Conservation (phyloP, 1,140 invertebrate species). For the Arctopsyche grandis region DNA sequence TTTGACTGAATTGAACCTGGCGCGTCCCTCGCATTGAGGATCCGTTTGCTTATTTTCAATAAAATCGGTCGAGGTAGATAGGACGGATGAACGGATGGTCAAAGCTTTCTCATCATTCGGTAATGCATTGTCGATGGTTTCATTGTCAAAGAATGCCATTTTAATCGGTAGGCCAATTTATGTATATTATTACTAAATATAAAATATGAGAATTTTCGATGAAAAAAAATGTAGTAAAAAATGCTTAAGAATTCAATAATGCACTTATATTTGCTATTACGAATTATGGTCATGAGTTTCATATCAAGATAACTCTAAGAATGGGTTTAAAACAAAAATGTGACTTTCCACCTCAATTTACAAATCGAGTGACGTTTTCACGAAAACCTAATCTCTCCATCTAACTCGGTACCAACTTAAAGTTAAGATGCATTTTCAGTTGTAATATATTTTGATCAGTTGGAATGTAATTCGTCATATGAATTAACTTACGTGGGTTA, state of each 20-base stretch:
- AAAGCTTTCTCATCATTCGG: neutral
- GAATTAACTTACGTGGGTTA: too few relatives aligned
- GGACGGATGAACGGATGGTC: neutral
- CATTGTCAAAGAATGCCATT: neutral
- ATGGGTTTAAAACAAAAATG: too few relatives aligned
- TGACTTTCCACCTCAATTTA: too few relatives aligned
- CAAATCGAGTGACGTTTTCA: too few relatives aligned
- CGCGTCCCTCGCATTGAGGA: neutral
- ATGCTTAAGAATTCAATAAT: neutral
- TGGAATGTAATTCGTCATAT: too few relatives aligned
- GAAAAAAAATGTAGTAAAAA: neutral
- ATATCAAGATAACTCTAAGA: too few relatives aligned
- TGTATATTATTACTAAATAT: neutral
- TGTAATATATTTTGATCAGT: too few relatives aligned
- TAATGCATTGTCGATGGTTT: neutral
- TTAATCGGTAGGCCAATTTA: neutral
- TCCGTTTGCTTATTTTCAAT: slow-evolving; percentile 29
- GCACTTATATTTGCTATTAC: too few relatives aligned
- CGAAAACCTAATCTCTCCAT: too few relatives aligned
- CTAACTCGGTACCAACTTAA: too few relatives aligned
- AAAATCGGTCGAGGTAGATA: neutral
- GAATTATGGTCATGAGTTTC: too few relatives aligned
- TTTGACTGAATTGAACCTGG: slow-evolving; percentile 46
- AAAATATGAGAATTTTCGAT: neutral
- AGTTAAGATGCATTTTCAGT: too few relatives aligned